Evolutionary conservation across 2,888 invertebrate species (phyloP).

Genomic region (Pheosia tremula): DNA sequence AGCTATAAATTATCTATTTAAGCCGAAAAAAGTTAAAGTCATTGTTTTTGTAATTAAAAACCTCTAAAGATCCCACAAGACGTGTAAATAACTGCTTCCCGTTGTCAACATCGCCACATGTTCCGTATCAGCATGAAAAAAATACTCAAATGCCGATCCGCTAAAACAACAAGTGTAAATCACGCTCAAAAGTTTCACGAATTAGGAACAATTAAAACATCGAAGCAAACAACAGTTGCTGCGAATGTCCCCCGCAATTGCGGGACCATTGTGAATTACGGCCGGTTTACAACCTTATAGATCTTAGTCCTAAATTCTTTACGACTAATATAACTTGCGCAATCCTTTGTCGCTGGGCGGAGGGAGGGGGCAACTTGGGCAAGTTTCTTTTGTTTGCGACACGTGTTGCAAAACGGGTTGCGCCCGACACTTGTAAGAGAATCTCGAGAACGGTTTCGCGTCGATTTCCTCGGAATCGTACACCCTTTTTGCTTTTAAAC

Average conservation of each 20-base stretch:
- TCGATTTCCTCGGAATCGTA: slow-evolving; percentile 64
- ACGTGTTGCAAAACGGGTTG: slow-evolving; percentile 83
- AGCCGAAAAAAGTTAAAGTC: slow-evolving; percentile 29
- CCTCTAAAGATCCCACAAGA: slow-evolving; percentile 58
- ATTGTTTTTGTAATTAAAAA: slow-evolving; percentile 57
- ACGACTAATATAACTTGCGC: slow-evolving; percentile 82
- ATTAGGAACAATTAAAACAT: slow-evolving; percentile 83
- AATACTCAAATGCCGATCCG: slow-evolving; percentile 55
- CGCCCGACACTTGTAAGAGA: slow-evolving; percentile 74
- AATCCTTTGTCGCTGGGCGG: slow-evolving; percentile 76
- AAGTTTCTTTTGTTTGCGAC: slow-evolving; percentile 82
- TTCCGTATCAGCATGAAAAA: slow-evolving; percentile 46
- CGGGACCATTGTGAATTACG: slow-evolving; percentile 80
- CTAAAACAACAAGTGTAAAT: slow-evolving; percentile 77
- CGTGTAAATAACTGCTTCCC: slow-evolving; percentile 58
- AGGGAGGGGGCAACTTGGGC: slow-evolving; percentile 58
- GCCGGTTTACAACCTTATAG: slow-evolving; percentile 79
- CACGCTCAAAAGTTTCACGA: slow-evolving; percentile 77
- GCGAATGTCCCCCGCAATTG: slow-evolving; percentile 80
- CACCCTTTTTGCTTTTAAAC: slow-evolving; percentile 57
- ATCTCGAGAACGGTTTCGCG: slow-evolving; percentile 60
- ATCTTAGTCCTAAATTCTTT: slow-evolving; percentile 82
- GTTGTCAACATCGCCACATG: slow-evolving; percentile 52
- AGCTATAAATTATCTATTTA: no score
- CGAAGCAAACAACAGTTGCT: slow-evolving; percentile 82